A percentile compares a stretch with the other conserved stretches of the same genome.
These are phyloP conservation scores for Dinocampus coccinellae DNA, from an alignment of 2,888 invertebrate genomes.

Conservation along the genomic window DNA sequence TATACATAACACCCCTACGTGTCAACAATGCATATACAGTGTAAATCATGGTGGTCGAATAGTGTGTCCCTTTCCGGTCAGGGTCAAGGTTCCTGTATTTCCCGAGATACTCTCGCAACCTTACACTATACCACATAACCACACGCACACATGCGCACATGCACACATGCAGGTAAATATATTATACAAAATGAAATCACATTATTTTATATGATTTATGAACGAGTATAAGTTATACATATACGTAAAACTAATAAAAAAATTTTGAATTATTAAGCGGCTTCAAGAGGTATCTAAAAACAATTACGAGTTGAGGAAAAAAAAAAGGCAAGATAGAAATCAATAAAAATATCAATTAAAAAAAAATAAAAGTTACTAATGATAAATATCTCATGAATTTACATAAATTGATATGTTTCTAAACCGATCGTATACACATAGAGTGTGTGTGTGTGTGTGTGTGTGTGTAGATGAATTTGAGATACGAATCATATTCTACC, in stretches of 20 bases:
- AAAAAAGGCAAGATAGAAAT: neutral
- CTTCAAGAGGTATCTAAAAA: neutral
- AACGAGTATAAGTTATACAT: neutral
- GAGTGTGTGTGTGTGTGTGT: neutral
- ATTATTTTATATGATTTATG: neutral
- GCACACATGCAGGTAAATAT: neutral
- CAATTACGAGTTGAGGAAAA: neutral
- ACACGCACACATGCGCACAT: too few species aligned
- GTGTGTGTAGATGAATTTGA: slow-evolving; percentile 9
- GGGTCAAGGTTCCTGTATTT: slow-evolving; percentile 52
- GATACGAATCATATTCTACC: slow-evolving; percentile 30
- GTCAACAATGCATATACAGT: slow-evolving; percentile 22
- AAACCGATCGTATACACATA: slow-evolving; percentile 12
- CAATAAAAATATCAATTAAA: neutral
- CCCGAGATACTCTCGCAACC: too few species aligned
- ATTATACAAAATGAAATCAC: neutral
- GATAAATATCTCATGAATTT: slow-evolving; percentile 18
- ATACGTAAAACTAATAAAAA: neutral
- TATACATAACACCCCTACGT: neutral
- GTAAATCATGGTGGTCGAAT: slow-evolving; percentile 20
- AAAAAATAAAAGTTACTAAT: neutral
- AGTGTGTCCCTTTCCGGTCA: slow-evolving; percentile 45
- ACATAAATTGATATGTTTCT: slow-evolving; percentile 34
- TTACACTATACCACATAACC: neutral
- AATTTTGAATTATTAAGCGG: neutral